Conservation (phyloP, 2,888 invertebrate genomes). For the Carpatolechia fugitivella region DNA sequence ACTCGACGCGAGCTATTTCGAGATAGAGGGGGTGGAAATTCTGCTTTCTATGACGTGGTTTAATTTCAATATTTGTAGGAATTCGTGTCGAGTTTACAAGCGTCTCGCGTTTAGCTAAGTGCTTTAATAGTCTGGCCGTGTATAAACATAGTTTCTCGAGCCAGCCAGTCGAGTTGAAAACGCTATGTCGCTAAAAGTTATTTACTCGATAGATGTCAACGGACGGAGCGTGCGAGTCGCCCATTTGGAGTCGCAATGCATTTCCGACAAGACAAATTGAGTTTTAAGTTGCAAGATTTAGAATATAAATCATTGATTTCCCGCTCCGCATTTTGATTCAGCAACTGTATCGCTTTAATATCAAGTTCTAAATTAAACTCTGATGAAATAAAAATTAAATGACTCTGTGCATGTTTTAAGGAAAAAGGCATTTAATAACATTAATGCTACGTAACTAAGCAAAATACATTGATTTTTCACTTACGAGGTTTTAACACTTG, state of each 20-base stretch:
- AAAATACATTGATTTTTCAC: too few relatives aligned
- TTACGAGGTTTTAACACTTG: too few relatives aligned
- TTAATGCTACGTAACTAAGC: too few relatives aligned
- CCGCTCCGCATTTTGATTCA: background rate
- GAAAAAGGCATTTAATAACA: too few relatives aligned
- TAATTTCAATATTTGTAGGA: background rate
- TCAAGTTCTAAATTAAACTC: too few relatives aligned
- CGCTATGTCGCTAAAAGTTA: constrained; percentile 1
- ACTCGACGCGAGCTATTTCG: constrained; percentile 5
- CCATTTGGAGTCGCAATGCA: background rate
- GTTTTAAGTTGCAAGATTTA: constrained; percentile 3
- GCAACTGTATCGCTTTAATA: background rate
- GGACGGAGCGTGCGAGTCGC: background rate
- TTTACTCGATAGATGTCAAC: constrained; percentile 4
- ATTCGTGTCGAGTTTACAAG: constrained; percentile 4
- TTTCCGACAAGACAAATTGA: constrained; percentile 1
- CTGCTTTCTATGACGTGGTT: constrained; percentile 29
- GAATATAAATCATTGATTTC: background rate
- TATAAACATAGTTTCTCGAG: background rate
- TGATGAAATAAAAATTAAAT: too few relatives aligned
- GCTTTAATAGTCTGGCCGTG: constrained; percentile 1
- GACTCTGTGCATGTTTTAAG: too few relatives aligned
- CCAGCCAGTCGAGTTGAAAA: background rate
- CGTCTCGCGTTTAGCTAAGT: constrained; percentile 8
- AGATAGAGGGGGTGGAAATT: constrained; percentile 39